A percentile compares a stretch with the other conserved stretches of the same genome.
phyloP scores from a whole-genome alignment of 2,113 vertebrate genomes.

The Mustela nigripes region DNA sequence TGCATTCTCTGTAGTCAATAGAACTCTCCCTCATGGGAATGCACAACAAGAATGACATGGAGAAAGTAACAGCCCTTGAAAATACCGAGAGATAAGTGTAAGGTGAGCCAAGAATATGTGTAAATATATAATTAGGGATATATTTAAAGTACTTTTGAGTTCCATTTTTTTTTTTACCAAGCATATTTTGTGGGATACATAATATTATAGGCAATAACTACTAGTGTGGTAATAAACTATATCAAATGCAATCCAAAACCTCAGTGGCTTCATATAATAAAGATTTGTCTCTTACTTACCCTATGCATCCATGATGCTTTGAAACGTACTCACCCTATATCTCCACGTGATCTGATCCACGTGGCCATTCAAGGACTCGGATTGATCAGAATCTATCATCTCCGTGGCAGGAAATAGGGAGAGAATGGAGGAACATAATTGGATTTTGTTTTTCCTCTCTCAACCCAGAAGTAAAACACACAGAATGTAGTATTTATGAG shows the following conservation, averaged over 20 bases:
- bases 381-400: neutral
- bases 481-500: neutral
- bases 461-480: neutral
- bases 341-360: neutral
- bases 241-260: neutral
- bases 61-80: neutral
- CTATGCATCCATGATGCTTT: neutral
- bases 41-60: neutral
- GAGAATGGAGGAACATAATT: neutral
- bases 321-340: neutral
- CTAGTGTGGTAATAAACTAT: neutral
- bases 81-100: neutral
- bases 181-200: neutral
- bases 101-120: neutral
- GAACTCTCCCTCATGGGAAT: neutral
- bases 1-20: neutral
- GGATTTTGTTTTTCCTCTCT: neutral
- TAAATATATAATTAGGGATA: neutral
- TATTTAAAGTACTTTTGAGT: neutral
- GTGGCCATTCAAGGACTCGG: neutral
- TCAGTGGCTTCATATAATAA: neutral
- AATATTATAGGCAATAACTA: neutral
- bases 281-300: neutral
- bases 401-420: neutral
- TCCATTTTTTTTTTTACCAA: neutral